Base-by-base conservation (phyloP, 2,113 vertebrate genomes). In the Peucedramus taeniatus region DNA sequence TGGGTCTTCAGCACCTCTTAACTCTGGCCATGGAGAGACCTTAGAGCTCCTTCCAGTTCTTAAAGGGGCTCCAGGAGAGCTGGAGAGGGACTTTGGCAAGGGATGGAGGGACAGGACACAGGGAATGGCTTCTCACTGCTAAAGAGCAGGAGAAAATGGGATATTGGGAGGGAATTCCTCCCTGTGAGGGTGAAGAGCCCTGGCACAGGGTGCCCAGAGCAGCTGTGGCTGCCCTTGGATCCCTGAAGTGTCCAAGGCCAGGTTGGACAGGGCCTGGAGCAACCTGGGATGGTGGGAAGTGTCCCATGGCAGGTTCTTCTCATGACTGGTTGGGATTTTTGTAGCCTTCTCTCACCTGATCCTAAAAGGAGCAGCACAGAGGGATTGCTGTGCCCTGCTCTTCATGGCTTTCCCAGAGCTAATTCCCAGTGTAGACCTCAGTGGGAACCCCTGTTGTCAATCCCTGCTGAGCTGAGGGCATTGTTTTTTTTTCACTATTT, bases 111-210 rank as follows among this genome's bases (percentile, higher is more conserved):
- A 11, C 18, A 57, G 76, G 31, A 50, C 8, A 20, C 3, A 1
- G 33, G 27, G 59, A 50, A 44, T 57, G 42, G 59, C 31, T 49
- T 35, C 26, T 3, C 5, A 22, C 7, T 72, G 30, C 14, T 5
- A 31, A 6, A 26, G 24, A 4, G 12, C 9, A 22, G 44, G 22
- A 11, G 6, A 6, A 44, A 23, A n/a, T 26, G 44, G 33, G 13
- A 45, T 53, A 2, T 10, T 40, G 24, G 39, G 53, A 30, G 5
- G 30, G 3, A 53, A 40, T 60, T 30, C 6, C 0, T 81, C 0
- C 0, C 60, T 89, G 12, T 0, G 59, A 72, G 27, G 8, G 8
- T 57, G 59, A 5, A 0, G 1, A 40, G 28, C 12, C 10, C 56
- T 63, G 66, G 57, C 11, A 49, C 7, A 18, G 35, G 4, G 1